Percentiles rank a stretch among this genome's conserved stretches.
These are phyloP conservation scores for Globia sparganii DNA, from an alignment of 2,888 invertebrate species.

Conservation along the genomic window DNA sequence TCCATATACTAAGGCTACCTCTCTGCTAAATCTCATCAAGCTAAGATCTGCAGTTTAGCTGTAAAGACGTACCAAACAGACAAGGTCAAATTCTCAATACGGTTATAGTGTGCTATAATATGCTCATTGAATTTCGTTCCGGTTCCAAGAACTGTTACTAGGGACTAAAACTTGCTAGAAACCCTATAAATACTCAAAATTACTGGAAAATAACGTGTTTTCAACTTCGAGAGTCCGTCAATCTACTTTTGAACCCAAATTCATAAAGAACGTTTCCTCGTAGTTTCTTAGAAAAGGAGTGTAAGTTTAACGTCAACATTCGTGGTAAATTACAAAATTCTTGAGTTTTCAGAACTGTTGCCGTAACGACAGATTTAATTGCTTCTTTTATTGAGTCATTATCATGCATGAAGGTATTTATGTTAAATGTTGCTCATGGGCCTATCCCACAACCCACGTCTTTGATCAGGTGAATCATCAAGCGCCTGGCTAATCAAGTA, in stretches of 20 bases:
- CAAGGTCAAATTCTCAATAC: background rate
- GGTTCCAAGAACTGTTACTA: background rate
- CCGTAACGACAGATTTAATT: constrained; percentile 9
- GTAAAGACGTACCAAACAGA: background rate
- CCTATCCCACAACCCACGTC: constrained; percentile 15
- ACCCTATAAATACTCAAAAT: background rate
- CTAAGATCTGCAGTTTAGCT: background rate
- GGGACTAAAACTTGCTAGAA: background rate
- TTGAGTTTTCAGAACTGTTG: background rate
- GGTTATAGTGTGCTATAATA: background rate
- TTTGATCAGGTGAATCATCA: constrained; percentile 22
- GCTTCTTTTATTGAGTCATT: constrained; percentile 21
- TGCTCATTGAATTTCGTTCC: background rate
- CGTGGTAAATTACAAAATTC: background rate
- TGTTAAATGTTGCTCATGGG: constrained; percentile 22
- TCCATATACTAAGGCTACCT: background rate
- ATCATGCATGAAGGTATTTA: background rate
- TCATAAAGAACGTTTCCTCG: constrained; percentile 3
- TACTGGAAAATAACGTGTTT: background rate
- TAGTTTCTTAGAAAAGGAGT: constrained; percentile 6
- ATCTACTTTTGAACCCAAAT: constrained; percentile 10
- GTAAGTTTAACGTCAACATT: constrained; percentile 9
- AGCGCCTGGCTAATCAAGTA: background rate
- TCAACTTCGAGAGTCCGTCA: background rate
- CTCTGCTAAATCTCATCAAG: background rate